Conservation (phyloP, 2,888 invertebrate genomes). For the Stenurella melanura region DNA sequence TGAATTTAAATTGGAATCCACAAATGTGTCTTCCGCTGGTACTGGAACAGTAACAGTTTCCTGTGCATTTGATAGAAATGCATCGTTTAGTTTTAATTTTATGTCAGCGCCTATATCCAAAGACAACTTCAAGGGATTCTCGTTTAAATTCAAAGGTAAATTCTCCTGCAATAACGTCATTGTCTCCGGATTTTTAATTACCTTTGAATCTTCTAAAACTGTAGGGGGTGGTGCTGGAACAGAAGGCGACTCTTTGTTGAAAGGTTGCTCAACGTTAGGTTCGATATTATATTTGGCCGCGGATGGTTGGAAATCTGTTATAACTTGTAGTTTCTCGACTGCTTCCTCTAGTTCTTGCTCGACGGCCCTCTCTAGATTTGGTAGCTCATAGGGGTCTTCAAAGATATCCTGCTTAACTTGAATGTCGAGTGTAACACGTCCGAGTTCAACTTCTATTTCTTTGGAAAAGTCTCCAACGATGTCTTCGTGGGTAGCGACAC, state of each 20-base stretch:
- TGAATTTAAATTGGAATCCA: conserved; percentile 60
- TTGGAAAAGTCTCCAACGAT: conserved; percentile 76
- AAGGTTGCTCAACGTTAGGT: conserved; percentile 68
- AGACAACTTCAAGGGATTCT: conserved; percentile 28
- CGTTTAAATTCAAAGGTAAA: conserved; percentile 16
- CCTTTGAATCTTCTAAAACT: conserved; percentile 58
- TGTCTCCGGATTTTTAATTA: conserved; percentile 45
- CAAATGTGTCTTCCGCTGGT: conserved; percentile 44
- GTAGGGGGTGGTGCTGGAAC: conserved; percentile 51
- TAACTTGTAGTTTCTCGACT: conserved; percentile 67
- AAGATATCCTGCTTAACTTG: conserved; percentile 36
- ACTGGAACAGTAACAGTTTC: conserved; percentile 72
- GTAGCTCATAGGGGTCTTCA: conserved; percentile 49
- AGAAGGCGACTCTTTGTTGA: conserved; percentile 61
- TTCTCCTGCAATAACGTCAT: conserved; percentile 46
- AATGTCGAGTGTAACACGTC: conserved; percentile 62
- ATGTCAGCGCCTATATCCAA: conserved; percentile 61
- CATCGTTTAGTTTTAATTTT: conserved; percentile 75
- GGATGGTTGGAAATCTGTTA: conserved; percentile 67
- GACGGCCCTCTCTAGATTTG: conserved; percentile 61
- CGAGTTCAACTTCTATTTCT: conserved; percentile 78
- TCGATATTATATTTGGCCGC: conserved; percentile 69
- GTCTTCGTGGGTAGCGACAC: conserved; percentile 50
- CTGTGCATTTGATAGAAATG: conserved; percentile 77
- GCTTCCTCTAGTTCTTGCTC: conserved; percentile 69